Base-by-base conservation (phyloP, 2,888 invertebrate genomes). In the Petrolisthes cinctipes region DNA sequence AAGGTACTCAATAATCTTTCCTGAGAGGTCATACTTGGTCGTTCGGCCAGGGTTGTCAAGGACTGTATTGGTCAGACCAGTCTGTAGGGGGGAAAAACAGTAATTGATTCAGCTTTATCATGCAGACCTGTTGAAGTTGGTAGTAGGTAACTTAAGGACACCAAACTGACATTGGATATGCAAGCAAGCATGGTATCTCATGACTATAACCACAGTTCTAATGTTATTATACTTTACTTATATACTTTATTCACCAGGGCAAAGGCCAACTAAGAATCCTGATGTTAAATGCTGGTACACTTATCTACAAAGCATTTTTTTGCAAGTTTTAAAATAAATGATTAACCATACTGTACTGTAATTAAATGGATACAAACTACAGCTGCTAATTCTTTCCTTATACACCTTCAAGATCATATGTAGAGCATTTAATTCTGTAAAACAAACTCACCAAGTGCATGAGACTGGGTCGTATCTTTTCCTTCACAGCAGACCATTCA, bases 401-500 rank as follows among this genome's bases (percentile, higher is more conserved):
- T 37, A 37, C 37, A 37, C 0, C 37, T 37, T 37, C 37, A 37
- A 37, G 37, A 37, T 37, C 37, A 37, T 37, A 37, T 37, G 37
- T 37, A 37, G 1, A 37, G 37, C 37, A 37, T 37, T 37, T 37
- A 37, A 37, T 37, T 37, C 37, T 37, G 1, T 2, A 37, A 37
- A 37, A 37, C 37, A 23, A 11, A 86, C 87, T 84, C 56, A 97
- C 97, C 94, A 99, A 93, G 93, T 98, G 98, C 98, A 99, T 99
- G 71, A 94, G 94, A 81, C 96, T 95, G 91, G 95, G 95, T 89
- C 95, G 93, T 91, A 99, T 96, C 85, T 94, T 93, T 54, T 96
- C 95, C 90, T 95, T 95, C 93, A 99, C 99, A 6, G 95, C 94
- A 92, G 97, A 96, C 97, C 99, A 99, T 94, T 99, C 99, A 56